Evolutionary conservation across 2,888 invertebrate species (phyloP).

Genomic region (Spodoptera littoralis): DNA sequence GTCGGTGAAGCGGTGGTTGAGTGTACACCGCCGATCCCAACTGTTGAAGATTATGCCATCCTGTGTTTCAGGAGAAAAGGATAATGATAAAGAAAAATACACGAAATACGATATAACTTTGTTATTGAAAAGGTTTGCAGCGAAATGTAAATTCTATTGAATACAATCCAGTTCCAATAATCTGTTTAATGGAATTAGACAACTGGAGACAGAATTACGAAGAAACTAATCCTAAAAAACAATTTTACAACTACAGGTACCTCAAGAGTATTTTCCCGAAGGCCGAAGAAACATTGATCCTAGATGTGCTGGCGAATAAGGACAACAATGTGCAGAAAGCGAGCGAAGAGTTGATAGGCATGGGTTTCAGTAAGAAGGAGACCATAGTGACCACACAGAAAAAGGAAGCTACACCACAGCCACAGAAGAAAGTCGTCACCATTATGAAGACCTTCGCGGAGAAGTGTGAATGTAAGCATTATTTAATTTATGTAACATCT

Average conservation of each 20-base stretch:
- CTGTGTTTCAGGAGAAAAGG: slow-evolving; percentile 15
- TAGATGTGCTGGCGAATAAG: slow-evolving; percentile 94
- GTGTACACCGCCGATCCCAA: background rate
- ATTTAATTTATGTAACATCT: too few relatives aligned
- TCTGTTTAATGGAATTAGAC: too few relatives aligned
- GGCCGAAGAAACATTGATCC: slow-evolving; percentile 95
- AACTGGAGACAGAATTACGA: too few relatives aligned
- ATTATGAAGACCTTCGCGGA: slow-evolving; percentile 92
- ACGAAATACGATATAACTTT: slow-evolving; percentile 5
- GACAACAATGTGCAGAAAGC: slow-evolving; percentile 97
- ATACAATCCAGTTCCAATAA: too few relatives aligned
- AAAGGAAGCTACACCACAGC: slow-evolving; percentile 71
- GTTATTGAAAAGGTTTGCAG: slow-evolving; percentile 25
- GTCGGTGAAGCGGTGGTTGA: slow-evolving; percentile 14
- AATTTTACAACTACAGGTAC: slow-evolving; percentile 90
- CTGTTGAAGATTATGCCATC: slow-evolving; percentile 21
- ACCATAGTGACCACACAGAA: slow-evolving; percentile 71
- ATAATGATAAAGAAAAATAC: slow-evolving; percentile 4
- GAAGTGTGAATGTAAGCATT: slow-evolving; percentile 90
- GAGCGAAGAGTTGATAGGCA: slow-evolving; percentile 93
- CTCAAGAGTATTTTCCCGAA: slow-evolving; percentile 97
- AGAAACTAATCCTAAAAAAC: too few relatives aligned
- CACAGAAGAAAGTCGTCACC: slow-evolving; percentile 87
- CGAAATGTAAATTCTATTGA: too few relatives aligned
- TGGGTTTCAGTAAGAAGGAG: slow-evolving; percentile 95